Percentiles rank a stretch among this genome's conserved stretches.
phyloP scores from a whole-genome alignment of 2,113 vertebrate species.

The Smithornis capensis region DNA sequence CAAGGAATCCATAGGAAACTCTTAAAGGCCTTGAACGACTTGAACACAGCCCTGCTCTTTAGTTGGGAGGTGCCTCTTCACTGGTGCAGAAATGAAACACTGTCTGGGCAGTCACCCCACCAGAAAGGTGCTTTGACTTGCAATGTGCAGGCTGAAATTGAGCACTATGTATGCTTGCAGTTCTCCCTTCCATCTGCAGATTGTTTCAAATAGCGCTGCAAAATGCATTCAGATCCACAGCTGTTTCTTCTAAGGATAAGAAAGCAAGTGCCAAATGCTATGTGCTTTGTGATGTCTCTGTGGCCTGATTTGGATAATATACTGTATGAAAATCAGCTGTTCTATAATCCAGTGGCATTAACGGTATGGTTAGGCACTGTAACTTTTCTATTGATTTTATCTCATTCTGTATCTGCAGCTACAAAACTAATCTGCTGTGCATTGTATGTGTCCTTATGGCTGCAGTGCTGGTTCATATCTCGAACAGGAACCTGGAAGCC shows the following conservation, averaged over 20 bases:
- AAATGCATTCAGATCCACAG: not conserved
- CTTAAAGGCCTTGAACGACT: not conserved
- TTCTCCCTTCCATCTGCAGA: not conserved
- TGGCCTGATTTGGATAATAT: not conserved
- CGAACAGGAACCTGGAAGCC: fast-evolving
- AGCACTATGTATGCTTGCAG: not conserved
- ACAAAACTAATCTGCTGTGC: not conserved
- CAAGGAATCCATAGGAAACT: not conserved
- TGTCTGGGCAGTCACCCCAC: not conserved
- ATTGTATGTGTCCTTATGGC: not conserved
- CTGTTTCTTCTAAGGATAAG: not conserved
- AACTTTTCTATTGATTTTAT: not conserved
- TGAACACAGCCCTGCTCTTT: not conserved
- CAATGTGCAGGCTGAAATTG: not conserved
- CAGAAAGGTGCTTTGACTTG: not conserved
- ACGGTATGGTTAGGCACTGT: not conserved
- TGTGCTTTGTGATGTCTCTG: not conserved
- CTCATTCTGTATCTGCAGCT: not conserved
- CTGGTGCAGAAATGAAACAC: not conserved
- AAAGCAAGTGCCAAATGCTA: not conserved
- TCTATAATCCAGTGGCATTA: not conserved
- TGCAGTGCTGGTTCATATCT: not conserved
- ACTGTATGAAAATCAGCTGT: not conserved
- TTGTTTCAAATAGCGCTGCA: not conserved
- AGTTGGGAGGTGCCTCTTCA: not conserved